Base-by-base conservation (phyloP, 2,888 invertebrate species). In the Pyrrhosoma nymphula region DNA sequence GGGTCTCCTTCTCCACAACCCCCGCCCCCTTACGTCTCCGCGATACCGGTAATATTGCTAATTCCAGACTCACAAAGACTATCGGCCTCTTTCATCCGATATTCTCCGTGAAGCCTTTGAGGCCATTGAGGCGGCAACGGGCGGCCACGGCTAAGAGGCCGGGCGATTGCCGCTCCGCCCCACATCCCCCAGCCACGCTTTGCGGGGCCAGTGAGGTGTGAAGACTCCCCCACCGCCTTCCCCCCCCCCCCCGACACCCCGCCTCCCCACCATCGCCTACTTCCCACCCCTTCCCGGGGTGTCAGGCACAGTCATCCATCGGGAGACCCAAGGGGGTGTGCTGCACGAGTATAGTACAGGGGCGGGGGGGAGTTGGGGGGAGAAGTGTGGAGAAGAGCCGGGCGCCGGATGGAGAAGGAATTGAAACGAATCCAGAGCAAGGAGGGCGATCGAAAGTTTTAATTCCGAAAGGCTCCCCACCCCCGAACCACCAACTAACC, bases 171-270 rank as follows among this genome's bases (percentile, higher is more conserved):
- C n/a, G 35, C 60, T 20, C 69, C 69, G 26, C 69, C n/a, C 26
- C 69, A 69, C 69, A 23, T 69, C 69, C n/a, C 69, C 69, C 8
- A 10, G 26, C 69, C 90, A 60, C 91, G 35, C 93, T 93, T 93
- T 93, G 93, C 63, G 63, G n/a, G 91, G 20, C 91, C 91, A 91
- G 56, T 93, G 93, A 93, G 93, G 93, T 75, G 93, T 93, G 93
- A 93, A 93, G 69, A 63, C 35, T 35, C 63, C 63, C 39, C 69
- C 60, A 20, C 8, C 69, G n/a, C n/a, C n/a, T n/a, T n/a, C n/a
- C n/a, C n/a, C n/a, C n/a, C n/a, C n/a, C n/a, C 0, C 14, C 56
- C 56, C 56, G 16, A 4, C 56, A 14, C 56, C 60, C 60, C 23
- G 16, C 60, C 60, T 60, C 60, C 60, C 20, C 60, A 18, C 47